Conservation (phyloP, 2,113 vertebrate genomes). For the Origma solitaria region DNA sequence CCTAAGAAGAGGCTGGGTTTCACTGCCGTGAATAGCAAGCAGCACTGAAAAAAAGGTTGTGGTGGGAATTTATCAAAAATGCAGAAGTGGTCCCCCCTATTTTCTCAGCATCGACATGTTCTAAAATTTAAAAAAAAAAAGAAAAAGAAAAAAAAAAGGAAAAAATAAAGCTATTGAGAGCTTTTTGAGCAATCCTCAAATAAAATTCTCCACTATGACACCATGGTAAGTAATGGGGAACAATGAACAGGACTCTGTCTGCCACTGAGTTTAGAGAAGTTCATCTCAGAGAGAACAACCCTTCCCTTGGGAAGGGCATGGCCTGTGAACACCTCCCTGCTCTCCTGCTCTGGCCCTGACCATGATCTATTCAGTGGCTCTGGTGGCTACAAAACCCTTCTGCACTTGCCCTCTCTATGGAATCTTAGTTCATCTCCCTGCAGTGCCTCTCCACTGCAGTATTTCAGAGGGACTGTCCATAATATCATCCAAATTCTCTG, state of each 20-base stretch:
- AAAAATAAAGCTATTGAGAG: neutral
- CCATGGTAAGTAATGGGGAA: neutral
- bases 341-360: neutral
- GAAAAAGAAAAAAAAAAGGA: neutral
- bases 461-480: neutral
- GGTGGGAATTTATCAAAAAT: neutral
- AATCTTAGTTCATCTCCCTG: neutral
- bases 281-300: neutral
- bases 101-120: neutral
- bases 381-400: neutral
- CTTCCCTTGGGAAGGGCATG: neutral
- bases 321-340: neutral
- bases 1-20: neutral
- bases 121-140: neutral
- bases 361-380: neutral
- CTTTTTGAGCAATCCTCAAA: neutral
- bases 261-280: neutral
- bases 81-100: neutral
- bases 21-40: neutral
- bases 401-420: neutral
- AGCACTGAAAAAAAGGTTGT: neutral
- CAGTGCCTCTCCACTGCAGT: neutral
- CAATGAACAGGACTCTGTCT: neutral
- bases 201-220: neutral
- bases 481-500: neutral